Percentiles rank a stretch among this genome's conserved stretches.
Evolutionary conservation across 2,888 invertebrate species (phyloP).

Genomic region (Tromatobia lineatoria): DNA sequence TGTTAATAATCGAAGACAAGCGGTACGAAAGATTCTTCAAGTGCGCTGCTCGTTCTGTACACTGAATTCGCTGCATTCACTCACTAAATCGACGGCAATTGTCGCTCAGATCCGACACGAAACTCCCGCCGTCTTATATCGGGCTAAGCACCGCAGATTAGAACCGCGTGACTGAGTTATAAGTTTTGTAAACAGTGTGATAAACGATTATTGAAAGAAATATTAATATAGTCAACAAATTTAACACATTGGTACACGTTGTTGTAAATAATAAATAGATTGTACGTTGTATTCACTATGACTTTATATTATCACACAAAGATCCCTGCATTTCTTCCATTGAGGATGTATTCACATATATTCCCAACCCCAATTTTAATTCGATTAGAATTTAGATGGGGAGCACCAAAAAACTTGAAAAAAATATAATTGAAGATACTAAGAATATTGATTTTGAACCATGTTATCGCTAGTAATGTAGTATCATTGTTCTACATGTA

Average conservation of each 20-base stretch:
- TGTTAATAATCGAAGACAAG: conserved; percentile 1
- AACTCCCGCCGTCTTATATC: conserved; percentile 42
- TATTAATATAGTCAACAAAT: conserved; percentile 35
- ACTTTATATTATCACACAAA: conserved; percentile 17
- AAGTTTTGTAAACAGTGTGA: conserved; percentile 82
- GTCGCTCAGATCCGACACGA: conserved; percentile 1
- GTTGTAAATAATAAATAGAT: conserved; percentile 84
- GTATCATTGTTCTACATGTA: no score
- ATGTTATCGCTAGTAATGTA: no score
- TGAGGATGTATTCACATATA: neutral
- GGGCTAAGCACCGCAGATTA: conserved; percentile 36
- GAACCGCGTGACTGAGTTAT: conserved; percentile 67
- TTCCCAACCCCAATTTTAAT: neutral
- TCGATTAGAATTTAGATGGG: neutral
- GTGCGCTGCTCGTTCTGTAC: neutral
- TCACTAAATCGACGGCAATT: neutral
- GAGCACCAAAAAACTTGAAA: neutral
- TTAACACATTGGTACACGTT: conserved; percentile 78
- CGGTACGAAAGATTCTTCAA: neutral
- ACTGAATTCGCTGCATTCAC: conserved; percentile 1
- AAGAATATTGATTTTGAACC: no score
- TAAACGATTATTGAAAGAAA: conserved; percentile 74
- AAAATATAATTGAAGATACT: neutral
- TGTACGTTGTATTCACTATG: conserved; percentile 76
- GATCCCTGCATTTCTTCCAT: neutral